phyloP scores from a whole-genome alignment of 2,797 vertebrate genomes.

The Tolypeutes matacus region DNA sequence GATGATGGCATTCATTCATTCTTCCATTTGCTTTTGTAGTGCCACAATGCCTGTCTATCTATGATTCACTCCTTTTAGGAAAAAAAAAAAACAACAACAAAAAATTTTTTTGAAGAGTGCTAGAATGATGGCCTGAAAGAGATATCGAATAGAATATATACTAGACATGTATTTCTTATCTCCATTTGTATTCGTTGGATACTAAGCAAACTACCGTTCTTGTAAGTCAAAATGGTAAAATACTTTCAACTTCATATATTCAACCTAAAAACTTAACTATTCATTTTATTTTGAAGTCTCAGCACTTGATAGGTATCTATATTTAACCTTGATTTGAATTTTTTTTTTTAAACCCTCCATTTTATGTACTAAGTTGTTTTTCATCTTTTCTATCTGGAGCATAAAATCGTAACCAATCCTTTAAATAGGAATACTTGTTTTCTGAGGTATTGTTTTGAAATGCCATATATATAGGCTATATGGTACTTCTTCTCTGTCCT shows the following conservation, averaged over 20 bases:
- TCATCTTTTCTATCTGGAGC: not conserved
- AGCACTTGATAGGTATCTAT: not conserved
- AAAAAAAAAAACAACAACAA: not conserved
- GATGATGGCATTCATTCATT: not conserved
- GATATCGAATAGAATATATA: not conserved
- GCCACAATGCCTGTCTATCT: not conserved
- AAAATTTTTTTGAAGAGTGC: not conserved
- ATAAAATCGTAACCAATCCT: not conserved
- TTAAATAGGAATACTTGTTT: not conserved
- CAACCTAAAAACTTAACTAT: not conserved
- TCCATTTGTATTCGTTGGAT: not conserved
- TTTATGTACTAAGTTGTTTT: not conserved
- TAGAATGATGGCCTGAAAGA: not conserved
- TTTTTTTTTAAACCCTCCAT: not conserved
- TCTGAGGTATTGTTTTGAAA: not conserved
- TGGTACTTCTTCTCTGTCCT: not conserved
- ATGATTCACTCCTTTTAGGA: not conserved
- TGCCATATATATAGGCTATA: not conserved
- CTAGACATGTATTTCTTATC: not conserved
- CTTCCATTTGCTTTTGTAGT: not conserved
- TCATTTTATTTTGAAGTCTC: not conserved
- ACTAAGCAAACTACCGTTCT: not conserved
- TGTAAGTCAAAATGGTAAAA: not conserved
- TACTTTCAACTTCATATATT: not conserved
- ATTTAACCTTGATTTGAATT: conserved; percentile 14